These are phyloP conservation scores for Scytalopus superciliaris DNA, from an alignment of 2,113 vertebrate genomes.

Conservation along the genomic window DNA sequence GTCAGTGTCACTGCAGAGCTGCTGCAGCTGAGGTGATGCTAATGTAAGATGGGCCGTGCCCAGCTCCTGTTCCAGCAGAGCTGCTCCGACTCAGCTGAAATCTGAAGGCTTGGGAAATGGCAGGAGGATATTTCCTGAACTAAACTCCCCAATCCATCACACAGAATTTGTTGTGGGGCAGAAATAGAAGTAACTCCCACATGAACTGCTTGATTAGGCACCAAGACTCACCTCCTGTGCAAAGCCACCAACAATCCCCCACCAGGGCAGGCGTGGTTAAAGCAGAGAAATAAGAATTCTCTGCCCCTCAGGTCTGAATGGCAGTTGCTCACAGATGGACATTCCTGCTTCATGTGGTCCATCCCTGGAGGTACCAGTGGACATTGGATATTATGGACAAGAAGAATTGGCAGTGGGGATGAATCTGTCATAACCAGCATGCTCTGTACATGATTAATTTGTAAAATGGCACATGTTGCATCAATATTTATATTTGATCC, in stretches of 20 bases:
- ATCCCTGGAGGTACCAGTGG: not conserved
- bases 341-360: conserved; percentile 14
- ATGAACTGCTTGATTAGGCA: not conserved
- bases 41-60: not conserved
- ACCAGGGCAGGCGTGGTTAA: not conserved
- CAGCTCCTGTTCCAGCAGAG: not conserved
- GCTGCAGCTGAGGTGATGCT: not conserved
- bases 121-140: not conserved
- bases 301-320: not conserved
- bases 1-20: too few relatives aligned
- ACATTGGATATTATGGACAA: not conserved
- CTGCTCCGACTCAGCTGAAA: not conserved
- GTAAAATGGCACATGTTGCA: conserved; percentile 18
- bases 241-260: not conserved
- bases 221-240: not conserved
- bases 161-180: not conserved
- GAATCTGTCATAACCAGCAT: conserved; percentile 19
- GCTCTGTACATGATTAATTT: conserved; percentile 28
- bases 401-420: not conserved
- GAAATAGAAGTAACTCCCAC: not conserved
- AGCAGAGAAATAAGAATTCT: not conserved
- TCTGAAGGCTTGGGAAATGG: not conserved
- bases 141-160: not conserved
- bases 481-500: conserved; percentile 56
- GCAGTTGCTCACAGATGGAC: not conserved